These are phyloP conservation scores for Neoscelio sp. DNA, from an alignment of 2,888 invertebrate genomes.

Conservation along the genomic window DNA sequence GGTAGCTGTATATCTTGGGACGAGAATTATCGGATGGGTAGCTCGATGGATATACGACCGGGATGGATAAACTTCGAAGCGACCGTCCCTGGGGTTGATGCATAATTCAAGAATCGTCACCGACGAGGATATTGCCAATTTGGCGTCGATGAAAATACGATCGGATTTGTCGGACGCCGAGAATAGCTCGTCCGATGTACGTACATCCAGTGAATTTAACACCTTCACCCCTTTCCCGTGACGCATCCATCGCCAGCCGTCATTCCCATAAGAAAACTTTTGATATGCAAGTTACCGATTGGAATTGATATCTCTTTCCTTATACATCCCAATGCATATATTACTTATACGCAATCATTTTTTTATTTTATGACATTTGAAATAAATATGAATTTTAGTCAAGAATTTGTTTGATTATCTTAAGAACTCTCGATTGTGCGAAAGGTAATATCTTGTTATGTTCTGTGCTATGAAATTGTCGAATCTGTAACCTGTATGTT, in stretches of 20 bases:
- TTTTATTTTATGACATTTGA: no score
- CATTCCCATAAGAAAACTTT: conserved; percentile 59
- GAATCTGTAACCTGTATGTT: no score
- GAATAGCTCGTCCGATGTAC: conserved; percentile 74
- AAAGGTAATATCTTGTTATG: no score
- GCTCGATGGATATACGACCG: conserved; percentile 67
- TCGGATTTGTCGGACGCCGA: conserved; percentile 81
- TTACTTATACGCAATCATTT: conserved; percentile 1
- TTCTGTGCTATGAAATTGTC: no score
- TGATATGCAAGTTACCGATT: conserved; percentile 58
- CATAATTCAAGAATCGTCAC: conserved; percentile 83
- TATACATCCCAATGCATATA: conserved; percentile 24
- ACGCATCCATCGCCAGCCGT: conserved; percentile 21
- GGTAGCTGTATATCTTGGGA: conserved; percentile 65
- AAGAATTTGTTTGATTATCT: no score
- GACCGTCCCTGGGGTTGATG: conserved; percentile 82
- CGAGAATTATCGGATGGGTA: conserved; percentile 67
- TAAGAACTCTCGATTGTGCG: no score
- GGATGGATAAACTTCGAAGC: conserved; percentile 82
- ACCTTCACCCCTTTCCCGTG: conserved; percentile 74
- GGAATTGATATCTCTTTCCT: conserved; percentile 47
- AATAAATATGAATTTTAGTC: no score
- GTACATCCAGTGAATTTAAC: conserved; percentile 80
- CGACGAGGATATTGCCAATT: conserved; percentile 83
- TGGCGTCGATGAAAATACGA: conserved; percentile 83